Percentiles rank a stretch among this genome's conserved stretches.
Conservation (phyloP, 1,140 invertebrate genomes). For the Listronotus bonariensis region DNA sequence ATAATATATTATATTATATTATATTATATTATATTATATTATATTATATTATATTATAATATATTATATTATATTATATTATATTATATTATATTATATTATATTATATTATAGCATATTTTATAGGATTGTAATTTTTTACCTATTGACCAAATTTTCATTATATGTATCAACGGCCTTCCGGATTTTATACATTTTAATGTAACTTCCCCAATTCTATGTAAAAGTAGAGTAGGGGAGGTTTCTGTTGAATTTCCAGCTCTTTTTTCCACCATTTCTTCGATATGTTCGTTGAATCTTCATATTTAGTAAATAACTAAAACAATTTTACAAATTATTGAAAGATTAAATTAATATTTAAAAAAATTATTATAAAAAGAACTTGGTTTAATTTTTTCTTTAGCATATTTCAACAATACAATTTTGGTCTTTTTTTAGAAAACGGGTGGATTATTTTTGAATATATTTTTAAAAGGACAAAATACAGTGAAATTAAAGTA, state of each 20-base stretch:
- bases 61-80: not conserved
- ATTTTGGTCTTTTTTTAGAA: too few species aligned
- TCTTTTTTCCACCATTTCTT: constrained; percentile 63
- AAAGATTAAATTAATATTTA: too few species aligned
- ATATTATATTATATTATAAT: too few species aligned
- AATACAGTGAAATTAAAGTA: too few species aligned
- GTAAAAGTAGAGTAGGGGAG: constrained; percentile 67
- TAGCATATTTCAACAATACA: too few species aligned
- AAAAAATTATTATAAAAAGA: too few species aligned
- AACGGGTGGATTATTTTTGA: too few species aligned
- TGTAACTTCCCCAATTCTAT: constrained; percentile 84
- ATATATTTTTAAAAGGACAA: too few species aligned
- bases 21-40: not conserved
- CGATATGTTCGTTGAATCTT: constrained; percentile 50
- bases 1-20: not conserved
- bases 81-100: not conserved
- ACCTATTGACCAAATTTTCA: constrained; percentile 83
- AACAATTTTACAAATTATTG: constrained; percentile 13
- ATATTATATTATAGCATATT: not conserved
- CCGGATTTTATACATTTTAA: constrained; percentile 84
- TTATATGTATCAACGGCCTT: constrained; percentile 84
- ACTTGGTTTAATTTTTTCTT: too few species aligned
- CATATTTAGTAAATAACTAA: constrained; percentile 48
- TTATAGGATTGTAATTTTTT: not conserved
- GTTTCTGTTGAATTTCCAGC: constrained; percentile 55